These are phyloP conservation scores for Cottoperca gobio DNA, from an alignment of 2,797 vertebrate species.

Conservation along the genomic window DNA sequence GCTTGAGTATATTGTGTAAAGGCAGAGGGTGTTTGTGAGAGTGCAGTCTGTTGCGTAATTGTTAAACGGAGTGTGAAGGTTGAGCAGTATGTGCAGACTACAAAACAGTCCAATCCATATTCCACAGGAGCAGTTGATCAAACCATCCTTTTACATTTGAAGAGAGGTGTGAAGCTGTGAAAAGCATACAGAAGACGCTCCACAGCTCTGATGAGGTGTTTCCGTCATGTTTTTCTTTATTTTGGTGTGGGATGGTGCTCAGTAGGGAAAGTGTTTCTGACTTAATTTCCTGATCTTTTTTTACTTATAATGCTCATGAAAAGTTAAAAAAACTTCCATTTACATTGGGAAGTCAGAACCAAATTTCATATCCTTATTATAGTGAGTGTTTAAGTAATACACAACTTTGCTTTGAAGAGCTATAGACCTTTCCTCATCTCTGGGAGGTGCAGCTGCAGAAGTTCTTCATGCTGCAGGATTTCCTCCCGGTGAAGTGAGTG, in stretches of 20 bases:
- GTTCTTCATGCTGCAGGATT: no score
- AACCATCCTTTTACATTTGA: constrained; percentile 15
- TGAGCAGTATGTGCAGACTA: neutral
- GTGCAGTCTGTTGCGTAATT: constrained; percentile 17
- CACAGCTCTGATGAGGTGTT: constrained; percentile 1
- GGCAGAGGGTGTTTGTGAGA: constrained; percentile 15
- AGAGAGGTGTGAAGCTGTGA: constrained; percentile 7
- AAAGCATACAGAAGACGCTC: constrained; percentile 22
- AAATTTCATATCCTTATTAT: no score
- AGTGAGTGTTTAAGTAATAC: no score
- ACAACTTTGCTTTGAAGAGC: no score
- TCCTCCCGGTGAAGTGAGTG: no score
- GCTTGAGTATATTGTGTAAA: constrained; percentile 20
- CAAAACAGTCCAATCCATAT: constrained; percentile 34
- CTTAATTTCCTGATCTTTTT: constrained; percentile 3
- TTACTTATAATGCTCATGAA: neutral
- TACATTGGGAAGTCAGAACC: no score
- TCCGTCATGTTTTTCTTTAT: constrained; percentile 9
- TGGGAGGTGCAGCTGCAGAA: no score
- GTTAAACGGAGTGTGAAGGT: constrained; percentile 52
- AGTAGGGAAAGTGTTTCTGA: neutral
- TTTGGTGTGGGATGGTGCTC: constrained; percentile 6
- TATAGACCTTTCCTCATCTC: no score
- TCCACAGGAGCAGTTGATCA: constrained; percentile 22
- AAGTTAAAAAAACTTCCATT: no score